Evolutionary conservation across 2,888 invertebrate species (phyloP).

Genomic region (Orchestes rusci): DNA sequence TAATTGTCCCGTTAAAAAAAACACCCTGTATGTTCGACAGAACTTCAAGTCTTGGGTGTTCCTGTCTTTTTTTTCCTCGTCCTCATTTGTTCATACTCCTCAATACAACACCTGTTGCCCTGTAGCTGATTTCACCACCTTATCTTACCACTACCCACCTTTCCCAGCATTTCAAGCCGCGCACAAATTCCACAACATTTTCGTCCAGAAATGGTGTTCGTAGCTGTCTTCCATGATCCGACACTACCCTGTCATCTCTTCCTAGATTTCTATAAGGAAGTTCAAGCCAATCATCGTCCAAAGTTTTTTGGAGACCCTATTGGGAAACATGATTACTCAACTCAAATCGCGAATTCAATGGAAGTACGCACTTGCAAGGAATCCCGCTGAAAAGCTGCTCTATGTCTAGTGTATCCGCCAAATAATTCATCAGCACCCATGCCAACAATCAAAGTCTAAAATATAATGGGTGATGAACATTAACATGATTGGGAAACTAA

Average conservation of each 20-base stretch:
- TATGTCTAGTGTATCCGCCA: conserved; percentile 88
- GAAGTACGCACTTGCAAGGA: conserved; percentile 42
- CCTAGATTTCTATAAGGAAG: conserved; percentile 89
- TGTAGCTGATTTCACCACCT: no score
- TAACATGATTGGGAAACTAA: not conserved
- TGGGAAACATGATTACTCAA: not conserved
- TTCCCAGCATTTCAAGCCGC: conserved; percentile 59
- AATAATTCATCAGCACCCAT: conserved; percentile 97
- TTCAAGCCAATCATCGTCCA: conserved; percentile 69
- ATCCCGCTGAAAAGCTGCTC: conserved; percentile 58
- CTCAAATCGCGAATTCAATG: not conserved
- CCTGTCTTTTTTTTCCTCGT: no score
- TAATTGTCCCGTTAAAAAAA: no score
- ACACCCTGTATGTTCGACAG: no score
- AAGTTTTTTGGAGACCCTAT: conserved; percentile 48
- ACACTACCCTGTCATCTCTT: conserved; percentile 87
- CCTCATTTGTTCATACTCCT: no score
- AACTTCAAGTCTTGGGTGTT: no score
- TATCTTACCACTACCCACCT: conserved; percentile 52
- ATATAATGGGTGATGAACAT: no score
- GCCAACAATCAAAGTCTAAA: conserved; percentile 73
- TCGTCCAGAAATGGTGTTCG: conserved; percentile 77
- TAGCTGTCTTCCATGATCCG: conserved; percentile 79
- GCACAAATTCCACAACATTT: conserved; percentile 57
- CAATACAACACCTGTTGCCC: no score